Conservation (phyloP, 2,888 invertebrate species). For the Acleris cristana region DNA sequence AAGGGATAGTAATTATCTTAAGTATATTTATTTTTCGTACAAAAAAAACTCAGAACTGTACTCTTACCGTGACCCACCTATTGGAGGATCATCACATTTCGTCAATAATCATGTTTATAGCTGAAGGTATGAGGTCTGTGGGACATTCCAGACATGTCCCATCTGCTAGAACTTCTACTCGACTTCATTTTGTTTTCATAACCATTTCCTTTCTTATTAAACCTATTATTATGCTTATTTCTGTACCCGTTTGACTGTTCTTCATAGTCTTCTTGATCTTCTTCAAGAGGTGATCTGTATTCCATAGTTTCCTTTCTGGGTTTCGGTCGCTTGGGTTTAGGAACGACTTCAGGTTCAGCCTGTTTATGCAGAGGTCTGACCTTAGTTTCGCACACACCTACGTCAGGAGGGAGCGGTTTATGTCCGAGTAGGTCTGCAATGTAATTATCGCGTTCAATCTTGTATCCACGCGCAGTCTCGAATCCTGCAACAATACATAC, state of each 20-base stretch:
- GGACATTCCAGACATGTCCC: constrained; percentile 33
- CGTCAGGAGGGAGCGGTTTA: constrained; percentile 51
- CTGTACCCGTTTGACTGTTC: constrained; percentile 21
- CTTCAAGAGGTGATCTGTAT: constrained; percentile 46
- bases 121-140: constrained; percentile 48
- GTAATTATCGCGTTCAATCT: constrained; percentile 86
- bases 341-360: background rate
- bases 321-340: background rate
- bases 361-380: constrained; percentile 48
- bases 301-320: constrained; percentile 25
- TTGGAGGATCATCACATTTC: background rate
- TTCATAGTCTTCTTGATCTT: constrained; percentile 43
- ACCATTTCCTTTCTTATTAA: background rate
- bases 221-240: constrained; percentile 5
- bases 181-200: background rate
- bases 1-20: too few relatives aligned
- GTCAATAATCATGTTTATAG: constrained; percentile 59
- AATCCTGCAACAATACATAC: constrained; percentile 79
- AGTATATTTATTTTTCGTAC: too few relatives aligned
- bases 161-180: constrained; percentile 22
- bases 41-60: too few relatives aligned
- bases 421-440: constrained; percentile 66
- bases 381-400: constrained; percentile 47
- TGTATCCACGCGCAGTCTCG: constrained; percentile 86
- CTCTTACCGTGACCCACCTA: background rate